These are phyloP conservation scores for Drosophila robusta DNA, from an alignment of 2,888 invertebrate species.

Conservation along the genomic window DNA sequence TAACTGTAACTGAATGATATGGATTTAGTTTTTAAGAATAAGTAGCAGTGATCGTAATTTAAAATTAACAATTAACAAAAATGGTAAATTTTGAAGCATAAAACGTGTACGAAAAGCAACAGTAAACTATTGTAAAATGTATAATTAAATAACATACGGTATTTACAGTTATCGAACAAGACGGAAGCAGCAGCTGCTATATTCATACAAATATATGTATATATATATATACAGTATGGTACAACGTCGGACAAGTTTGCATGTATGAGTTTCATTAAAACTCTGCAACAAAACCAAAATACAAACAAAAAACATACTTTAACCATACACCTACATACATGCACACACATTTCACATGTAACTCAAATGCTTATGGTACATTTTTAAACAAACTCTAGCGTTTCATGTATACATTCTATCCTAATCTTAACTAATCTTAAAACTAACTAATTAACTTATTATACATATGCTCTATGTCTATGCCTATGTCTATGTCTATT, in stretches of 20 bases:
- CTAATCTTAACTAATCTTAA: constrained; percentile 50
- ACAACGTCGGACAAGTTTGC: constrained; percentile 18
- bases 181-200: constrained; percentile 19
- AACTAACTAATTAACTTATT: constrained; percentile 46
- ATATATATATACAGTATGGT: constrained; percentile 13
- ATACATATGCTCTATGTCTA: constrained; percentile 71
- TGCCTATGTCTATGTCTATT: constrained; percentile 66
- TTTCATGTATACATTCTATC: constrained; percentile 72
- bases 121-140: constrained; percentile 68
- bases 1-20: constrained; percentile 76
- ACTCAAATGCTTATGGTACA: constrained; percentile 56
- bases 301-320: constrained; percentile 26
- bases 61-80: constrained; percentile 72
- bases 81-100: constrained; percentile 56
- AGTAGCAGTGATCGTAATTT: constrained; percentile 82
- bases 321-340: constrained; percentile 14
- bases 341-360: constrained; percentile 51
- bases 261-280: constrained; percentile 21
- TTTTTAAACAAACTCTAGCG: constrained; percentile 67
- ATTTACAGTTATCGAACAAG: constrained; percentile 44
- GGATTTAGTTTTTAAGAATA: constrained; percentile 72
- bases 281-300: constrained; percentile 9
- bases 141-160: constrained; percentile 45
- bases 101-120: constrained; percentile 81
- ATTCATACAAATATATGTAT: neutral